Conservation (phyloP, 1,140 invertebrate species). For the Calliphora vicina region DNA sequence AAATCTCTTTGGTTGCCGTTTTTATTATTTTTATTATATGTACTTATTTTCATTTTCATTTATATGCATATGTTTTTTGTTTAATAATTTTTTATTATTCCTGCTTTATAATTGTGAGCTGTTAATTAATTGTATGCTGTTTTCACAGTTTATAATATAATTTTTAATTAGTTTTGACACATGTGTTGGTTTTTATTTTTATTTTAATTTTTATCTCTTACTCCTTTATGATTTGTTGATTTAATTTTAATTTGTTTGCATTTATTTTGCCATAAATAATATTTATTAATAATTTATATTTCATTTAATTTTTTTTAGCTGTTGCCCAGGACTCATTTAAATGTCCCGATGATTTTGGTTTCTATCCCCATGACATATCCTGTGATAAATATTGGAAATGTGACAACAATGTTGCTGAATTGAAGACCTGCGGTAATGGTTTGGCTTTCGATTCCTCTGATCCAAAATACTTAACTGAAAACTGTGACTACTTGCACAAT, state of each 20-base stretch:
- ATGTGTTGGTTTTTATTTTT: conserved; percentile 16
- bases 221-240: background rate
- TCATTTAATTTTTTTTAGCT: conserved; percentile 65
- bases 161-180: conserved; percentile 35
- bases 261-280: background rate
- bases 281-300: conserved; percentile 25
- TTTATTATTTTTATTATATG: too few relatives aligned
- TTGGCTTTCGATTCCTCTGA: conserved; percentile 90
- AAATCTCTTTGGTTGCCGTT: too few relatives aligned
- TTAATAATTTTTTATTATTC: background rate
- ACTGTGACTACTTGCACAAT: conserved; percentile 94
- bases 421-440: conserved; percentile 94
- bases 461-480: conserved; percentile 88
- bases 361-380: conserved; percentile 87
- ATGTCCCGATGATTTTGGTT: conserved; percentile 93
- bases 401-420: conserved; percentile 84
- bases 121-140: conserved; percentile 30
- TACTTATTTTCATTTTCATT: too few relatives aligned
- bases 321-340: conserved; percentile 83
- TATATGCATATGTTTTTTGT: background rate
- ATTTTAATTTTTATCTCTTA: background rate
- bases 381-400: conserved; percentile 98
- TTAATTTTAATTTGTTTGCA: conserved; percentile 3
- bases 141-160: conserved; percentile 26
- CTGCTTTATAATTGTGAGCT: background rate